Evolutionary conservation across 2,888 invertebrate genomes (phyloP).

Genomic region (Parthenolecanium corni): DNA sequence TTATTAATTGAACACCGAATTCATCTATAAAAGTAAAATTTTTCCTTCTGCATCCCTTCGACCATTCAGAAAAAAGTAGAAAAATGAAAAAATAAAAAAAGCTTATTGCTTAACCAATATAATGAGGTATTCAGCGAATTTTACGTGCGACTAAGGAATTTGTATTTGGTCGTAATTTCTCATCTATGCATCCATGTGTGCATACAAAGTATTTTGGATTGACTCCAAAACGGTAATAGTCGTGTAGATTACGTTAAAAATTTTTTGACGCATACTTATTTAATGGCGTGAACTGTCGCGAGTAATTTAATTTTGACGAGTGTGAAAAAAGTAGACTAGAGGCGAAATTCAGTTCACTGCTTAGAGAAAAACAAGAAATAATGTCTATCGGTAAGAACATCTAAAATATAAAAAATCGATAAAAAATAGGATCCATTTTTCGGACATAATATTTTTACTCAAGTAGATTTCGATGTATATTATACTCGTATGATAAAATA

Average conservation of each 20-base stretch:
- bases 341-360: not conserved
- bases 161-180: not conserved
- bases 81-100: not conserved
- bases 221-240: slow-evolving; percentile 21
- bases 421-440: not conserved
- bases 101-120: no score
- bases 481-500: no score
- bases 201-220: slow-evolving; percentile 23
- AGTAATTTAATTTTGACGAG: slow-evolving; percentile 8
- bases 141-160: not conserved
- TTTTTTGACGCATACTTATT: slow-evolving; percentile 22
- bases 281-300: not conserved
- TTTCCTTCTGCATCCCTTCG: no score
- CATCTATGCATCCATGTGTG: not conserved
- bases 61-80: no score
- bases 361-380: no score
- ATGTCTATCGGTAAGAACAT: no score
- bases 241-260: slow-evolving; percentile 21
- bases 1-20: no score
- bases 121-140: not conserved
- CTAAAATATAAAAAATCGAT: no score
- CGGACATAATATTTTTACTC: no score
- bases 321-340: not conserved
- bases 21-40: no score
- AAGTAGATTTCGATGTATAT: no score